These are phyloP conservation scores for Fragum whitleyi DNA, from an alignment of 2,888 invertebrate species.

Conservation along the genomic window DNA sequence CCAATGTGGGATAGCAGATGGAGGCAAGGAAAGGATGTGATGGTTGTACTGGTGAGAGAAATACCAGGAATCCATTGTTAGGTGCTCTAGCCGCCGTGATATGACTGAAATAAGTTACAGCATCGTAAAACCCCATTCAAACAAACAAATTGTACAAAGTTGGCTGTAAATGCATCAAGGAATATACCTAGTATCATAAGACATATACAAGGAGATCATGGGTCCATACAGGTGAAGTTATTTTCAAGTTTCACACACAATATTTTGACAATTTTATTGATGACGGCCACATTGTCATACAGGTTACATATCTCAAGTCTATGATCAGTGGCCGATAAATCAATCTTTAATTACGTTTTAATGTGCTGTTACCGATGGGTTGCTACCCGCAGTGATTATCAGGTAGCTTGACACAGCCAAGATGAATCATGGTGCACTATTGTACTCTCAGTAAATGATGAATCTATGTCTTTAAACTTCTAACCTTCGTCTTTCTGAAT, in stretches of 20 bases:
- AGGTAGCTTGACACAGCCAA: slow-evolving; percentile 15
- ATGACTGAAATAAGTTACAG: too few relatives aligned
- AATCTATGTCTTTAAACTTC: not conserved
- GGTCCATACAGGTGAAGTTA: too few relatives aligned
- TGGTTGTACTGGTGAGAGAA: too few relatives aligned
- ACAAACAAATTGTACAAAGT: too few relatives aligned
- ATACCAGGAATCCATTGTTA: too few relatives aligned
- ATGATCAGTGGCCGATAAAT: slow-evolving; percentile 31
- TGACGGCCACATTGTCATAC: slow-evolving; percentile 15
- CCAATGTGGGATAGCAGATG: too few relatives aligned
- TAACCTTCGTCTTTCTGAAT: not conserved
- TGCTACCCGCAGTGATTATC: slow-evolving; percentile 32
- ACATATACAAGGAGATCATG: too few relatives aligned
- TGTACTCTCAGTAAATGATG: not conserved
- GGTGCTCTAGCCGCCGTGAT: too few relatives aligned
- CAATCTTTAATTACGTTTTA: slow-evolving; percentile 59
- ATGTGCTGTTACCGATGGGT: slow-evolving; percentile 40
- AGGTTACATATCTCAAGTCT: slow-evolving; percentile 19
- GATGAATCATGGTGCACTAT: slow-evolving; percentile 9
- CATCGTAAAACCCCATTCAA: too few relatives aligned
- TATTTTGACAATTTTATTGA: slow-evolving; percentile 31
- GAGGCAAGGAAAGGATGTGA: too few relatives aligned
- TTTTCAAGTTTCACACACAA: not conserved
- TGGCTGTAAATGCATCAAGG: too few relatives aligned
- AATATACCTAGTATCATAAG: too few relatives aligned